phyloP scores from a whole-genome alignment of 2,797 vertebrate species.

The Cygnus olor region DNA sequence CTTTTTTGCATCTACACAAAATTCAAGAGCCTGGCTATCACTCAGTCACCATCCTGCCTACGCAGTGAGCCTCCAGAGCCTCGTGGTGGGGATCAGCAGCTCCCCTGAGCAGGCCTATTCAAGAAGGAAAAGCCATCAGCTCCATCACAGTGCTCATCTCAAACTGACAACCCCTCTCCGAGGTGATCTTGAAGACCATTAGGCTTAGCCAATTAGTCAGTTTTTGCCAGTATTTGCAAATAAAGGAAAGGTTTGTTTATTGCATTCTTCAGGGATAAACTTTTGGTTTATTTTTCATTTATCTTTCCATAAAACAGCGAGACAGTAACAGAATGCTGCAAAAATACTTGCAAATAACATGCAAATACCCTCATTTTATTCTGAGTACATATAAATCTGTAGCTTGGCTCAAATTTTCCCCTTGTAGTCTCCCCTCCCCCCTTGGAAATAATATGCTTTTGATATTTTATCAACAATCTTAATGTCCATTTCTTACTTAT shows the following conservation, averaged over 20 bases:
- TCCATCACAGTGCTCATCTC: not conserved
- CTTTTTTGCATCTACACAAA: not conserved
- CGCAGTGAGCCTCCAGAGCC: fast-evolving
- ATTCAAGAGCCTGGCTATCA: not conserved
- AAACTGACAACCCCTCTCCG: not conserved
- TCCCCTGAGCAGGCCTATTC: not conserved
- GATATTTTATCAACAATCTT: not conserved
- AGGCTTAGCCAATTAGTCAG: not conserved
- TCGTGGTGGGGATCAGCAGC: fast-evolving
- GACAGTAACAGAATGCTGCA: not conserved
- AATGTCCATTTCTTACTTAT: not conserved
- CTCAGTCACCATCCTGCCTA: not conserved
- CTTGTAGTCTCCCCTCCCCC: not conserved
- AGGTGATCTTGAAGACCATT: not conserved
- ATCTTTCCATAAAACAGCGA: not conserved
- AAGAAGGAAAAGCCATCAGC: fast-evolving
- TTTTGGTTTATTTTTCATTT: not conserved
- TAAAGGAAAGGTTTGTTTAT: not conserved
- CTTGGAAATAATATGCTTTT: not conserved
- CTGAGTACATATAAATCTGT: not conserved
- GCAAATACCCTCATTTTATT: not conserved
- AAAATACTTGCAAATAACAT: not conserved
- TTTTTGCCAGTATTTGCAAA: not conserved
- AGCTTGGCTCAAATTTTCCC: not conserved
- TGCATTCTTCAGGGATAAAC: not conserved